phyloP scores from a whole-genome alignment of 2,888 invertebrate species.

The Amphipyra tragopoginis region DNA sequence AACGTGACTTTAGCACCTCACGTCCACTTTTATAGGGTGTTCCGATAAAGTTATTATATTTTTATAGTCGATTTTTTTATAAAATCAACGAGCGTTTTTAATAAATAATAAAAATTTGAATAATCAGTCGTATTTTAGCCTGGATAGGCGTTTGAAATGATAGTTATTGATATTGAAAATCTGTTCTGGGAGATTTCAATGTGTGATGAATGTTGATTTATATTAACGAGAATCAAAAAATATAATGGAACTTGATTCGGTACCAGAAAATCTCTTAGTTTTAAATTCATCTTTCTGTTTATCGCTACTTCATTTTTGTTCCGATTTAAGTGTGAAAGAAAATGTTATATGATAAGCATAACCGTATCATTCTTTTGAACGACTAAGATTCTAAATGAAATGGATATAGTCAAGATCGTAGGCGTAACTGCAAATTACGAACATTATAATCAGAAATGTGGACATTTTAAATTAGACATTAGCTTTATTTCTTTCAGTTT shows the following conservation, averaged over 20 bases:
- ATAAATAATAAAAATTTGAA: conserved; percentile 26
- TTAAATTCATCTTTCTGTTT: conserved; percentile 4
- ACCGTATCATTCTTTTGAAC: conserved; percentile 1
- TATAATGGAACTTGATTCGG: not conserved
- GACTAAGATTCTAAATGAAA: not conserved
- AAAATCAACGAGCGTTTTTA: conserved; percentile 11
- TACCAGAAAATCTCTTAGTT: conserved; percentile 28
- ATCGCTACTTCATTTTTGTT: conserved; percentile 13
- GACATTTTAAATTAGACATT: not conserved
- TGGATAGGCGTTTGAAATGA: conserved; percentile 14
- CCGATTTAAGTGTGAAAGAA: conserved; percentile 13
- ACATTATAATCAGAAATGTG: not conserved
- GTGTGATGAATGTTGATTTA: conserved; percentile 20
- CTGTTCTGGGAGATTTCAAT: conserved; percentile 14
- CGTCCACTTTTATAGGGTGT: conserved; percentile 62
- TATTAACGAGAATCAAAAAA: conserved; percentile 6
- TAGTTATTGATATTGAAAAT: conserved; percentile 4
- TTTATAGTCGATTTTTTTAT: conserved; percentile 24
- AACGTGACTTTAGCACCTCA: conserved; percentile 85
- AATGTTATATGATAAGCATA: not conserved
- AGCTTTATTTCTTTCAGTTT: not conserved
- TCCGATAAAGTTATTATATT: conserved; percentile 44
- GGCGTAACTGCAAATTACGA: conserved; percentile 3
- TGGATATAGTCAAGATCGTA: conserved; percentile 1
- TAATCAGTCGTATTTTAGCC: not conserved